Evolutionary conservation across 2,797 vertebrate genomes (phyloP), one percentile per base, ranked within the genome.

Genomic region (Myotis pilosus): DNA sequence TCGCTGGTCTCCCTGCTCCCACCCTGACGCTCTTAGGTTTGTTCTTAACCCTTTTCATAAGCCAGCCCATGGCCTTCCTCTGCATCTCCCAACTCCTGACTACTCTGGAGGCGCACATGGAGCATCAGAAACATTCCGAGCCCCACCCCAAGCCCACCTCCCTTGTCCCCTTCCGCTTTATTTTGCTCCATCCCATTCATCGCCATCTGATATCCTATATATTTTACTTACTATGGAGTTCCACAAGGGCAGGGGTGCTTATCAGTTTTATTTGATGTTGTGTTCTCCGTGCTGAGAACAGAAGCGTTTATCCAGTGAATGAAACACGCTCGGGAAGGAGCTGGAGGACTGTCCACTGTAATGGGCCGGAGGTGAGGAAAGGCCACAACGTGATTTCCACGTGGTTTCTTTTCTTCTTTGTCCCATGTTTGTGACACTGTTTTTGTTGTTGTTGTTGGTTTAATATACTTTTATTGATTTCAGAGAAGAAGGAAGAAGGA

Each of bases 81-180:
- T 25, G 72, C 33, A 33, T 38, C 25, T 78, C 36, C n/a, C 53
- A 20, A 22, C 23, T n/a, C 51, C 25, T 19, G 23, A 12, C 47
- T 41, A 38, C 41, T 62, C 28, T 51, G 69, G 72, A 82, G 28
- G 60, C 30, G 6, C 19, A 6, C 0, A 3, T 0, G 3, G 33
- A 62, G 68, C 62, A 76, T 33, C 23, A 22, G n/a, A 87, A 85
- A n/a, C 4, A 33, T 72, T 57, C 36, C 13, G 7, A 41, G 23
- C 19, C 6, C n/a, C 1, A 0, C 8, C n/a, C 20, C 10, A 41
- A 30, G 20, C 8, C 53, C 38, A 5, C 1, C 1, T 64, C 36
- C 10, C 10, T n/a, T 19, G 3, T 17, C 19, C 4, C 1, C 8
- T 44, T 69, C 44, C 30, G 2, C 22, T 71, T 68, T 28, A 25